Percentiles rank a stretch among this genome's conserved stretches.
These are phyloP conservation scores for Lampris megalopsis DNA, from an alignment of 2,113 vertebrate species.

Conservation along the genomic window DNA sequence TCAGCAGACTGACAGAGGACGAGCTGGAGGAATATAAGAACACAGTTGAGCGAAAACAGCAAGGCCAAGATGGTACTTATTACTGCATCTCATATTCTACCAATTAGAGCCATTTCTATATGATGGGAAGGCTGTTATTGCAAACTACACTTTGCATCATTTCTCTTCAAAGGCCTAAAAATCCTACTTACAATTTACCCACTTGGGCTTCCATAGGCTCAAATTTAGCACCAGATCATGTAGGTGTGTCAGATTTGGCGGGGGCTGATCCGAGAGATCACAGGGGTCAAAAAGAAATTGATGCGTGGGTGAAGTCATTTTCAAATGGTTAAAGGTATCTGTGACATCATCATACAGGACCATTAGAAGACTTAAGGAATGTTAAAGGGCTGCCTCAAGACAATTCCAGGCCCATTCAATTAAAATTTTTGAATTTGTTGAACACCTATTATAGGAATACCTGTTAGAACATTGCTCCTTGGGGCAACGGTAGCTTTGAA, in stretches of 20 bases:
- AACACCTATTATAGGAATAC: too few relatives aligned
- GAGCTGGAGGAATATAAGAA: constrained; percentile 91
- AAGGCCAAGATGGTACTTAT: constrained; percentile 85
- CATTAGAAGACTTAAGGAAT: not conserved
- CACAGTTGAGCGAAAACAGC: constrained; percentile 87
- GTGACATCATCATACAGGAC: not conserved
- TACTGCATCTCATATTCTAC: not conserved
- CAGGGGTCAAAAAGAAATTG: constrained; percentile 15
- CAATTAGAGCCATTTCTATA: not conserved
- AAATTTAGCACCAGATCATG: constrained; percentile 5
- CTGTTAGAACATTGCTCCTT: too few relatives aligned
- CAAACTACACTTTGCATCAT: not conserved
- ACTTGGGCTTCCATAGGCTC: constrained; percentile 2
- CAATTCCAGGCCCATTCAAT: not conserved
- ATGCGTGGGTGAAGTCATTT: constrained; percentile 4
- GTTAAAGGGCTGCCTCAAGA: not conserved
- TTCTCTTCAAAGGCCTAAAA: not conserved
- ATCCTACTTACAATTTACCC: constrained; percentile 8
- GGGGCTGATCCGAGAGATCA: constrained; percentile 1
- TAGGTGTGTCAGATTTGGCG: constrained; percentile 1
- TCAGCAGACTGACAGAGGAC: constrained; percentile 89
- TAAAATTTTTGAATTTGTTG: not conserved
- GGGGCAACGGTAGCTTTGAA: too few relatives aligned
- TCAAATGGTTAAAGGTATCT: not conserved
- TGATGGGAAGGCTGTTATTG: not conserved